phyloP scores from a whole-genome alignment of 35 echinoderm and acorn worm species.

The Ophiothrix spiculata region DNA sequence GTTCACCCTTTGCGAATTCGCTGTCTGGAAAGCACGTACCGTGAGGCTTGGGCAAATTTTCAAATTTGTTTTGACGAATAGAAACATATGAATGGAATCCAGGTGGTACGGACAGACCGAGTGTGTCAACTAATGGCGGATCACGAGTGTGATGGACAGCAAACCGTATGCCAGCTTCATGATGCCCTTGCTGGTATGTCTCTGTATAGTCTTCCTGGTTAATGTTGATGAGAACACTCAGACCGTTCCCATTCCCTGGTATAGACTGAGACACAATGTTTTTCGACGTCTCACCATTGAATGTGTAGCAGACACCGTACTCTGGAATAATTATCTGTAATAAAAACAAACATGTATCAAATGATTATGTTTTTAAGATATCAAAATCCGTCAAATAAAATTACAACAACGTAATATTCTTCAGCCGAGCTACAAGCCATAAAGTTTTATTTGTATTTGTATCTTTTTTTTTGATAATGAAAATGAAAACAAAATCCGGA shows the following conservation, averaged over 20 bases:
- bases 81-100: no score
- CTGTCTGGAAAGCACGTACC: neutral
- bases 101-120: conserved; percentile 9
- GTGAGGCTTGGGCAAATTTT: neutral
- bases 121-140: neutral
- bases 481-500: no score
- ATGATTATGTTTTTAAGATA: no score
- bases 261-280: neutral
- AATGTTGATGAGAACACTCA: neutral
- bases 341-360: no score
- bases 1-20: neutral
- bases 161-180: conserved; percentile 7
- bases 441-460: no score
- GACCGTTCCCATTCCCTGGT: no score
- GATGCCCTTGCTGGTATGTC: neutral
- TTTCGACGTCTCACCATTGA: neutral
- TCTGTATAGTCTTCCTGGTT: conserved; percentile 3
- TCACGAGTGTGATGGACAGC: neutral
- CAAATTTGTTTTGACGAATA: neutral
- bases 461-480: no score
- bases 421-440: no score
- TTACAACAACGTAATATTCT: no score
- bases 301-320: conserved; percentile 14
- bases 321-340: no score
- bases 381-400: no score